Conservation (phyloP, 2,113 vertebrate genomes). For the Cygnus atratus region DNA sequence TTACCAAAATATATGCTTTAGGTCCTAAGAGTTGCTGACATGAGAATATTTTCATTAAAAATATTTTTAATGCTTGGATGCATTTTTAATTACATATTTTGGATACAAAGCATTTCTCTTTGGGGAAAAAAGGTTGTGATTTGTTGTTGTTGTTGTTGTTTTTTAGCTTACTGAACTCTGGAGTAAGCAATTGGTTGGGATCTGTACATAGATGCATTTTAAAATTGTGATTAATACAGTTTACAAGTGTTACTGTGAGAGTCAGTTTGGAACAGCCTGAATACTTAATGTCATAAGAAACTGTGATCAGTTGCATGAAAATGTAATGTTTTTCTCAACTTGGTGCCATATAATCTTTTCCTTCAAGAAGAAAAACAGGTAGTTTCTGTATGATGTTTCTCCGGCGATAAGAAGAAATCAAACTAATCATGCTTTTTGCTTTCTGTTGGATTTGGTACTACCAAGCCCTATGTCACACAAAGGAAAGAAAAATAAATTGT, state of each 20-base stretch:
- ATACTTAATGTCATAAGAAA: neutral
- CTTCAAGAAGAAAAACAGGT: neutral
- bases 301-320: neutral
- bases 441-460: neutral
- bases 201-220: slow-evolving; percentile 19
- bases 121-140: neutral
- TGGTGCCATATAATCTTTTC: neutral
- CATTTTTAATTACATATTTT: neutral
- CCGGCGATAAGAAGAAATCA: neutral
- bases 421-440: neutral
- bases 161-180: slow-evolving; percentile 13
- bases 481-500: neutral
- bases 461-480: neutral
- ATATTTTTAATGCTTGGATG: neutral
- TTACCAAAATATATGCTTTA: neutral
- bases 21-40: neutral
- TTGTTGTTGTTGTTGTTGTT: neutral
- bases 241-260: slow-evolving; percentile 31
- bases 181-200: neutral
- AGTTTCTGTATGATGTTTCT: neutral
- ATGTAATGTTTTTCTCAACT: slow-evolving; percentile 1
- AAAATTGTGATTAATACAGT: slow-evolving; percentile 10
- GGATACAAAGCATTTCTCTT: neutral
- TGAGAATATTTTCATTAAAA: neutral
- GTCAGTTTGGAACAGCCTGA: slow-evolving; percentile 15